Evolutionary conservation across 2,113 vertebrate genomes (phyloP), one percentile per base, ranked within the genome.

Genomic region (Pluvianellus socialis): DNA sequence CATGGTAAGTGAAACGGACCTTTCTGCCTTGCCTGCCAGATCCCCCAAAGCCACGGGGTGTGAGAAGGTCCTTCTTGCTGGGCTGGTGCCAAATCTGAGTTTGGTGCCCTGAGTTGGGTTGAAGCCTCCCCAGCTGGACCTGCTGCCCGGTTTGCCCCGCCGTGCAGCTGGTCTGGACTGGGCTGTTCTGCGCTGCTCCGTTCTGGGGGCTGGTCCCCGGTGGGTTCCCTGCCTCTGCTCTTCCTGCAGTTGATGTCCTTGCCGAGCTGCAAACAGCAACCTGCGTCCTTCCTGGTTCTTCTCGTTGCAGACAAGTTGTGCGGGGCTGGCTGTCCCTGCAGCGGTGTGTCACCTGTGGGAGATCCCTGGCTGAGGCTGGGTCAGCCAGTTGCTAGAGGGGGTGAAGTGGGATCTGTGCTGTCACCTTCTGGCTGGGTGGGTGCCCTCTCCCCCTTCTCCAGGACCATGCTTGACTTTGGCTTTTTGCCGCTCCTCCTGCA

Each of bases 81-180:
- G 6, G 42, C 28, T 49, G 55, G 44, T 28, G 50, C 62, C 24
- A 27, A 23, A 15, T 16, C 40, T 32, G 50, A 59, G 11, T 55
- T 65, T 53, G 62, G 23, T 2, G 9, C 14, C n/a, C 18, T 9
- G 38, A 53, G 32, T 22, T 13, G 17, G 1, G 1, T 5, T 35
- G n/a, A 67, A 74, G 23, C 18, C 30, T 12, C 27, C 35, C n/a
- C 18, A 23, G 23, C 30, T 56, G n/a, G 59, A 47, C 61, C 18
- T 1, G 2, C 26, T 2, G 4, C 47, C 26, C 1, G 0, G 27
- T 55, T 61, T 0, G 1, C 33, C 13, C 22, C 33, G 35, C 12
- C 22, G 22, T 15, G 23, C 2, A 3, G 24, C 44, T 44, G 21
- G 62, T 44, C 15, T 28, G 18, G 62, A 44, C 15, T 28, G 18